These are phyloP conservation scores for Dorcus parallelipipedus DNA, from an alignment of 2,888 invertebrate species.

Conservation along the genomic window DNA sequence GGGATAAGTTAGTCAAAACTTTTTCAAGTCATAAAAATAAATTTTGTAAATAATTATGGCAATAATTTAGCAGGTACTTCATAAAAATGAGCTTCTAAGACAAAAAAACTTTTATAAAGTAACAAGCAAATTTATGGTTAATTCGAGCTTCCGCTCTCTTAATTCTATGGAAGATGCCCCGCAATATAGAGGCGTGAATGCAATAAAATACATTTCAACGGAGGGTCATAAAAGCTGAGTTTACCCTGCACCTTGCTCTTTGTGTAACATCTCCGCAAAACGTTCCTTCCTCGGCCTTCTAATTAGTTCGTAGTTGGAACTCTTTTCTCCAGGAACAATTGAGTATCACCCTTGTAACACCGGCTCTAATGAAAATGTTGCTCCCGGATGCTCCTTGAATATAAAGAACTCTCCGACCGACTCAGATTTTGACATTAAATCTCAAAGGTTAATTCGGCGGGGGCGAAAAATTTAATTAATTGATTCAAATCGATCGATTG, in stretches of 20 bases:
- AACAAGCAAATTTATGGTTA: neutral
- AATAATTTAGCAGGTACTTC: no score
- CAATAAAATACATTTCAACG: neutral
- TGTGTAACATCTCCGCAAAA: neutral
- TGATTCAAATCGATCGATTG: neutral
- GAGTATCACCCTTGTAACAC: neutral
- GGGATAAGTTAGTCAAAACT: no score
- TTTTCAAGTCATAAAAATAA: no score
- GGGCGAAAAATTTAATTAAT: constrained; percentile 6
- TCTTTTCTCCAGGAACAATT: neutral
- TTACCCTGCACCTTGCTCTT: neutral
- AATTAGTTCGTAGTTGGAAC: neutral
- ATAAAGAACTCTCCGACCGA: constrained; percentile 17
- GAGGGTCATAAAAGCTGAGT: neutral
- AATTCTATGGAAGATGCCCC: neutral
- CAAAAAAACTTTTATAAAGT: no score
- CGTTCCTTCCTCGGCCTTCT: neutral
- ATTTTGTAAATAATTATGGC: no score
- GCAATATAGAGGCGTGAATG: neutral
- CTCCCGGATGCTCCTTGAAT: constrained; percentile 18
- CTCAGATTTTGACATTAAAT: no score
- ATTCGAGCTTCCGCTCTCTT: neutral
- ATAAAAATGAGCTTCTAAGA: no score
- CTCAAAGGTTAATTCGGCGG: neutral
- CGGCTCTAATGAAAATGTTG: constrained; percentile 24